Percentiles rank a stretch among this genome's conserved stretches.
phyloP scores from a whole-genome alignment of 2,888 invertebrate genomes.

The Eristalis intricaria region DNA sequence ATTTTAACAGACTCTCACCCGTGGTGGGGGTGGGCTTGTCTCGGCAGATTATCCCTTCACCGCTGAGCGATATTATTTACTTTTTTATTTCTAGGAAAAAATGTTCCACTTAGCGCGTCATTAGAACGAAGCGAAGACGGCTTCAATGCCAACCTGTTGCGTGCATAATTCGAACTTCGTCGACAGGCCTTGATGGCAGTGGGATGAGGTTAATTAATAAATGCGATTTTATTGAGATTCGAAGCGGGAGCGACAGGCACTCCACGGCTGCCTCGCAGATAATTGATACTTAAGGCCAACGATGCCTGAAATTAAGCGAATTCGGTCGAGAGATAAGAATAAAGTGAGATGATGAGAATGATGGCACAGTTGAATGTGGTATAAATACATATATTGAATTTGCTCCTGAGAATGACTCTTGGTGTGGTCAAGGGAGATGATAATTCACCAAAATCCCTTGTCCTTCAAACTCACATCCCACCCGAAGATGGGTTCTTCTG shows the following conservation, averaged over 20 bases:
- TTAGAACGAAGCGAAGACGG: slow-evolving; percentile 25
- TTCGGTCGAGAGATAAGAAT: not conserved
- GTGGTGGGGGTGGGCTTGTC: not conserved
- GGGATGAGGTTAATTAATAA: not conserved
- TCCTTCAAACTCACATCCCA: too few species aligned
- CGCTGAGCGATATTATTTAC: slow-evolving; percentile 4
- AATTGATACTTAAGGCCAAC: not conserved
- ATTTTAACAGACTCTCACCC: not conserved
- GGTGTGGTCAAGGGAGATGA: too few species aligned
- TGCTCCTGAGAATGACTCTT: too few species aligned
- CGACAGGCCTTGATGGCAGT: slow-evolving; percentile 2
- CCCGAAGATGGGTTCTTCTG: too few species aligned
- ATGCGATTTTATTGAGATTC: not conserved
- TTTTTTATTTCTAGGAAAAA: slow-evolving; percentile 3
- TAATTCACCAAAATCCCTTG: too few species aligned
- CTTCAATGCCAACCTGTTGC: slow-evolving; percentile 32
- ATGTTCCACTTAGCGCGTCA: slow-evolving; percentile 37
- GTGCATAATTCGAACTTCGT: slow-evolving; percentile 18
- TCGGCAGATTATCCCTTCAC: slow-evolving; percentile 32
- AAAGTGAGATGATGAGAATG: not conserved
- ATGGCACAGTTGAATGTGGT: too few species aligned
- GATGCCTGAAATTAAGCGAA: not conserved
- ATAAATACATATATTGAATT: too few species aligned
- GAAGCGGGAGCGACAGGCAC: not conserved
- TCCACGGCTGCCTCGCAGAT: not conserved